Base-by-base conservation (phyloP, 2,888 invertebrate species). In the Smittia sp. region DNA sequence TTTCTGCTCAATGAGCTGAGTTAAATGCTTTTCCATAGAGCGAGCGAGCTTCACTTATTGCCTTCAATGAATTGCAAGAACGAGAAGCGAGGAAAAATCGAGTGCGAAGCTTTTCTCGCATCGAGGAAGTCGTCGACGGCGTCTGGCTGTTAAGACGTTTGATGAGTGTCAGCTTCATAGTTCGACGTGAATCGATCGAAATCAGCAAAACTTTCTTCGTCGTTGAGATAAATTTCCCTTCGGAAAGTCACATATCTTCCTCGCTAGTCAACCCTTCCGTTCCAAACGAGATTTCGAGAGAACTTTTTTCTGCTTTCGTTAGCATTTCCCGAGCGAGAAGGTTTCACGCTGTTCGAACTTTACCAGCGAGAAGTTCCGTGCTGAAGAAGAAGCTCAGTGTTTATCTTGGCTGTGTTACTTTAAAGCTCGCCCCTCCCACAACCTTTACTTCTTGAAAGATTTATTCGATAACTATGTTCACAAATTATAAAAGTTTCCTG, bases 1-100 rank as follows among this genome's bases (percentile, higher is more conserved):
- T 69, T 69, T 69, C 69, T 41, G 41, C 54, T 69, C 69, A 54
- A 52, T 69, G 69, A 69, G 27, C 54, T 18, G 69, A 69, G 52
- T 54, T 69, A 69, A 69, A 69, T 52, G 54, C 69, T 27, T 69
- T 52, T 69, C 15, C 18, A 69, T n/a, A 65, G 18, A 32, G 66
- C 32, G 9, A 46, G 46, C 15, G 46, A 46, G 46, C 3, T 58
- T 22, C 58, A 69, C 69, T 54, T 54, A 69, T 69, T 69, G 69
- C 41, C 69, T 69, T 32, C 69, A 52, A 52, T 69, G 69, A 69
- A 18, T 58, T 58, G 58, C 22, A 22, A 18, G 46, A 46, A 46
- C 6, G 3, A 58, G 22, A 58, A 20, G 18, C 20, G 18, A 58
- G 6, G 9, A 20, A 18, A 46, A 46, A 46, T 15, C 1, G 18